Evolutionary conservation across 2,888 invertebrate species (phyloP).

Genomic region (Tetragonula carbonaria): DNA sequence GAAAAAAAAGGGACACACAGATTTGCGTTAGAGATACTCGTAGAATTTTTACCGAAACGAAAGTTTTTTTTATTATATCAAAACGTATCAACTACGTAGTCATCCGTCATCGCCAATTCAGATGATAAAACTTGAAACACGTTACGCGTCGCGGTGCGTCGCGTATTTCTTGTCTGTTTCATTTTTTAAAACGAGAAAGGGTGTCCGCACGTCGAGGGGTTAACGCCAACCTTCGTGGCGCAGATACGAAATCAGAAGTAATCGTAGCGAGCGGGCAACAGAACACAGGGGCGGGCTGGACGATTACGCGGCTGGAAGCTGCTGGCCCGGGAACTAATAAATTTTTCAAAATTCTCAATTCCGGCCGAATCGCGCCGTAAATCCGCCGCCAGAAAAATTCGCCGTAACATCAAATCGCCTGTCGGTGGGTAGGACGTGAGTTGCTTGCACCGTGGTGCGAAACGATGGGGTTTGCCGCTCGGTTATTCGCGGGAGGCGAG

Average conservation of each 20-base stretch:
- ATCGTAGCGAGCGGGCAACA: not conserved
- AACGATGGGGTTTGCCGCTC: conserved; percentile 27
- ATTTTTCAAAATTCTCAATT: conserved; percentile 20
- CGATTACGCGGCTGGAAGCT: not conserved
- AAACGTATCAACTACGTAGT: too few relatives aligned
- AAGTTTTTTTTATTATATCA: too few relatives aligned
- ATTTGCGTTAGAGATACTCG: too few relatives aligned
- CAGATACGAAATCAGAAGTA: not conserved
- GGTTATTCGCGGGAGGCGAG: conserved; percentile 45
- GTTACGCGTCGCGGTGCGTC: too few relatives aligned
- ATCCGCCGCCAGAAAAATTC: conserved; percentile 40
- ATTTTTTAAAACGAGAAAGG: too few relatives aligned
- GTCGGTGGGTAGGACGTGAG: conserved; percentile 38
- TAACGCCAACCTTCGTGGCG: not conserved
- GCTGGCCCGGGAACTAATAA: not conserved
- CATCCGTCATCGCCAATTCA: too few relatives aligned
- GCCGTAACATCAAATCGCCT: conserved; percentile 37
- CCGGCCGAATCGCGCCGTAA: conserved; percentile 16
- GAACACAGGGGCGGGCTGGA: not conserved
- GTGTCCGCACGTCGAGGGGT: too few relatives aligned
- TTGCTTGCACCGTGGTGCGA: conserved; percentile 10
- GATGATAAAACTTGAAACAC: too few relatives aligned
- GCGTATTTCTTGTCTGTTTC: too few relatives aligned
- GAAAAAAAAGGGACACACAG: too few relatives aligned
- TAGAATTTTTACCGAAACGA: too few relatives aligned